Conservation (phyloP, 2,888 invertebrate species). For the Geotrupes spiniger region DNA sequence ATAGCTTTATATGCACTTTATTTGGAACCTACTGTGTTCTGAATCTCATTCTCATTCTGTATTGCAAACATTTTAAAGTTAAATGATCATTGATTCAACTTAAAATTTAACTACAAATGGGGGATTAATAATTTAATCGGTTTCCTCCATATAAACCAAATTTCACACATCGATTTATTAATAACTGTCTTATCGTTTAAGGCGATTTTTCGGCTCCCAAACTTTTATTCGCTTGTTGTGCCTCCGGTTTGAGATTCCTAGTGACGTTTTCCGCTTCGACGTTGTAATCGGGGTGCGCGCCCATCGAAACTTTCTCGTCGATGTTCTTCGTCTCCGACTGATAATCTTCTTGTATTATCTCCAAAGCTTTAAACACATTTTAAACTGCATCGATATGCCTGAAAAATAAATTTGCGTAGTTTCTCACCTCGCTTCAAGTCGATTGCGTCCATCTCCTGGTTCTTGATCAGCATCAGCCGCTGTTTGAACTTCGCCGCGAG, state of each 20-base stretch:
- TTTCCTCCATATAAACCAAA: too few relatives aligned
- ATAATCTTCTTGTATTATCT: slow-evolving; percentile 64
- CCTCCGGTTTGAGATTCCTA: slow-evolving; percentile 32
- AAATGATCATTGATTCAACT: too few relatives aligned
- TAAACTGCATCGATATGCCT: too few relatives aligned
- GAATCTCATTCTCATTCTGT: too few relatives aligned
- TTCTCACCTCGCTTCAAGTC: slow-evolving; percentile 68
- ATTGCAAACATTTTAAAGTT: too few relatives aligned
- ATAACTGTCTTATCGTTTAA: too few relatives aligned
- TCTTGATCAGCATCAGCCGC: slow-evolving; percentile 76
- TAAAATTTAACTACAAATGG: too few relatives aligned
- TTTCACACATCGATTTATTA: background rate
- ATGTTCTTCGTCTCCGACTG: slow-evolving; percentile 53
- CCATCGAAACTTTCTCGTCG: slow-evolving; percentile 31
- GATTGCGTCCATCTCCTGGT: slow-evolving; percentile 82
- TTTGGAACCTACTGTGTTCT: too few relatives aligned
- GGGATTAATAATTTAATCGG: too few relatives aligned
- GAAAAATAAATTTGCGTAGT: too few relatives aligned
- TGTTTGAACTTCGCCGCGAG: slow-evolving; percentile 80
- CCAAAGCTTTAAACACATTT: slow-evolving; percentile 66
- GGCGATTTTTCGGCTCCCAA: too few relatives aligned
- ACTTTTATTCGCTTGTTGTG: slow-evolving; percentile 28
- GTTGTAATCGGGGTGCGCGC: slow-evolving; percentile 44
- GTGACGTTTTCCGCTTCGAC: slow-evolving; percentile 52
- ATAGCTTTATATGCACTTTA: too few relatives aligned